A percentile compares a stretch with the other conserved stretches of the same genome.
Conservation (phyloP, 2,113 vertebrate species). For the Amphiprion percula region DNA sequence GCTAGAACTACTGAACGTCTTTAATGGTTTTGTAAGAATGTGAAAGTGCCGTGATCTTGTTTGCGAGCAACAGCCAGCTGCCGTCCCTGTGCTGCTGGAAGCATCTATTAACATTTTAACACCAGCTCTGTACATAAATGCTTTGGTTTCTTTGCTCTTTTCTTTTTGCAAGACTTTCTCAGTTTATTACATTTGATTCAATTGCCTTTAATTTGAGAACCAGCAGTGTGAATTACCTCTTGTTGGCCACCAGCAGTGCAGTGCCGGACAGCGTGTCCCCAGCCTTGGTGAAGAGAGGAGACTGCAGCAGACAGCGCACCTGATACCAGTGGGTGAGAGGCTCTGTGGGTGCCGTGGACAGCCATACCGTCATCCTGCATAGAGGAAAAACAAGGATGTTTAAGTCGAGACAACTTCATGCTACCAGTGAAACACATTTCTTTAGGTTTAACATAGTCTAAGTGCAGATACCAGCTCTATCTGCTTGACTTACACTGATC, state of each 20-base stretch:
- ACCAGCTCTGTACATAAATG: too few species aligned
- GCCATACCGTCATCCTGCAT: constrained; percentile 93
- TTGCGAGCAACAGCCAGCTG: too few species aligned
- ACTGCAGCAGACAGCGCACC: constrained; percentile 95
- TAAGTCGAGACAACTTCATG: not conserved
- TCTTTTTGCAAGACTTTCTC: not conserved
- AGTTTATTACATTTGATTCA: not conserved
- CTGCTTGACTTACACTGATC: constrained; percentile 89
- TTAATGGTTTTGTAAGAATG: too few species aligned
- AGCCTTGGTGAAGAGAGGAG: constrained; percentile 94
- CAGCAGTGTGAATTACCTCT: constrained; percentile 83
- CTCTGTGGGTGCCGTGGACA: constrained; percentile 95
- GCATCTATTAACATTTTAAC: too few species aligned
- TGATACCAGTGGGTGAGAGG: constrained; percentile 98
- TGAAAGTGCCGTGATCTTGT: too few species aligned
- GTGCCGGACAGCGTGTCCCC: constrained; percentile 97
- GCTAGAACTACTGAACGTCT: too few species aligned
- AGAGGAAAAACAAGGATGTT: not conserved
- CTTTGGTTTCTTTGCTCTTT: not conserved
- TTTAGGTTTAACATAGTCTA: not conserved
- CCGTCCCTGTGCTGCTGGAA: too few species aligned
- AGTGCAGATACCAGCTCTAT: not conserved
- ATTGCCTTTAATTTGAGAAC: not conserved
- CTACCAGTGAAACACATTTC: too few species aligned
- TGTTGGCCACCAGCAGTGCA: constrained; percentile 93